phyloP scores from a whole-genome alignment of 2,797 vertebrate species.

The Scomberomorus guttatus region DNA sequence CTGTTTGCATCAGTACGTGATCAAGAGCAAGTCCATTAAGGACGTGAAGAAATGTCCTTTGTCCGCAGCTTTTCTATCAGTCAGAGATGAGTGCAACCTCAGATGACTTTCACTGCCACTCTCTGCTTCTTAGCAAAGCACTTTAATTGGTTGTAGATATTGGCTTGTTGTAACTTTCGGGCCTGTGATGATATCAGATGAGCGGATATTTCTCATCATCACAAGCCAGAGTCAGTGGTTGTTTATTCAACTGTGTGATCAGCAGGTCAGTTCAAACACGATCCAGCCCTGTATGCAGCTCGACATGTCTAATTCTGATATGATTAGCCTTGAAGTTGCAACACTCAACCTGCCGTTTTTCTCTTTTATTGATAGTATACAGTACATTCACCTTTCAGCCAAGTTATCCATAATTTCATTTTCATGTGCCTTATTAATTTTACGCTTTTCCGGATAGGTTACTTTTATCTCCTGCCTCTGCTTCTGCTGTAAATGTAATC shows the following conservation, averaged over 20 bases:
- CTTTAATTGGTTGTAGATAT: constrained; percentile 43
- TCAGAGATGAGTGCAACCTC: constrained; percentile 19
- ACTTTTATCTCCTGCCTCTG: constrained; percentile 42
- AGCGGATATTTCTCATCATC: constrained; percentile 52
- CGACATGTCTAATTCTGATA: constrained; percentile 32
- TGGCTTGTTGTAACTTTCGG: constrained; percentile 33
- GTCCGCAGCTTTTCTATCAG: constrained; percentile 10
- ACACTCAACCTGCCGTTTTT: constrained; percentile 11
- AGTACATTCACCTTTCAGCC: constrained; percentile 36
- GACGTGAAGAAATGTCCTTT: constrained; percentile 13
- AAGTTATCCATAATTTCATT: constrained; percentile 34
- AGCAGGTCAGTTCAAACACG: constrained; percentile 49
- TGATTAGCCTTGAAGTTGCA: constrained; percentile 48
- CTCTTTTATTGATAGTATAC: constrained; percentile 13
- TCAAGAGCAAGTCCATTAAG: constrained; percentile 11
- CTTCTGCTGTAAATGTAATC: constrained; percentile 41
- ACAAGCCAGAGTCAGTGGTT: constrained; percentile 22
- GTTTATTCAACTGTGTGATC: constrained; percentile 66
- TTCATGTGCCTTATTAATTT: constrained; percentile 41
- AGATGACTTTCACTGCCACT: constrained; percentile 27
- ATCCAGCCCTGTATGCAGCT: constrained; percentile 21
- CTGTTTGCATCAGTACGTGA: background rate
- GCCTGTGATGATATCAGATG: constrained; percentile 42
- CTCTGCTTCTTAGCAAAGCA: constrained; percentile 26
- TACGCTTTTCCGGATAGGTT: constrained; percentile 20